Evolutionary conservation across 2,113 vertebrate species (phyloP), one percentile per base, ranked within the genome.

Genomic region (Quiscalus mexicanus): DNA sequence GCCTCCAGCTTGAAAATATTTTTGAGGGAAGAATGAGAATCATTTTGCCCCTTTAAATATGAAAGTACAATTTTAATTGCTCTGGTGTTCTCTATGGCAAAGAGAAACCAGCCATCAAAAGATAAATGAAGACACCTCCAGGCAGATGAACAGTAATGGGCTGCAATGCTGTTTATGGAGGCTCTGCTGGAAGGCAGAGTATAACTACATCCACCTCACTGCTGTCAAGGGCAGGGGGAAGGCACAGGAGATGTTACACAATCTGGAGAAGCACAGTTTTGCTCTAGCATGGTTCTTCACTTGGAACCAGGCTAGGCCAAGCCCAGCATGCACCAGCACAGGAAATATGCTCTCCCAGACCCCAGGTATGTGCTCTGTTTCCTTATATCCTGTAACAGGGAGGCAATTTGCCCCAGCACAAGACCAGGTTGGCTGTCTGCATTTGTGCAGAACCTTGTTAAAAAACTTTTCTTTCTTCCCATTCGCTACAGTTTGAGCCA

Each of bases 51-150:
- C 44, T 82, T 89, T 82, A 91, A 92, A 87, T 22, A 39, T 0
- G 9, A 91, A 47, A 27, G 52, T 39, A 53, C 10, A 30, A 9
- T 82, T 95, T 82, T 82, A 95, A 82, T 56, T 84, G 58, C 60
- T 71, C 60, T 62, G 9, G 28, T 63, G 47, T 22, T 81, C 77
- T 70, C 64, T 25, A 22, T 8, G 49, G 69, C 56, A 49, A 73
- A 75, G 45, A 76, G 39, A 81, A 63, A 68, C 44, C 56, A 47
- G 60, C 42, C 65, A 78, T 42, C 18, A 33, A 70, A 87, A 60
- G 60, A 13, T 55, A 82, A 85, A 70, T 11, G 27, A 78, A 84
- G 84, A 78, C 47, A 74, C 73, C 91, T 89, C 80, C 60, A 78
- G 84, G 87, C 80, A 93, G 35, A 55, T 20, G 33, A 81, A 74